A percentile compares a stretch with the other conserved stretches of the same genome.
These are phyloP conservation scores for Perithous albicinctus DNA, from an alignment of 2,888 invertebrate genomes.

Conservation along the genomic window DNA sequence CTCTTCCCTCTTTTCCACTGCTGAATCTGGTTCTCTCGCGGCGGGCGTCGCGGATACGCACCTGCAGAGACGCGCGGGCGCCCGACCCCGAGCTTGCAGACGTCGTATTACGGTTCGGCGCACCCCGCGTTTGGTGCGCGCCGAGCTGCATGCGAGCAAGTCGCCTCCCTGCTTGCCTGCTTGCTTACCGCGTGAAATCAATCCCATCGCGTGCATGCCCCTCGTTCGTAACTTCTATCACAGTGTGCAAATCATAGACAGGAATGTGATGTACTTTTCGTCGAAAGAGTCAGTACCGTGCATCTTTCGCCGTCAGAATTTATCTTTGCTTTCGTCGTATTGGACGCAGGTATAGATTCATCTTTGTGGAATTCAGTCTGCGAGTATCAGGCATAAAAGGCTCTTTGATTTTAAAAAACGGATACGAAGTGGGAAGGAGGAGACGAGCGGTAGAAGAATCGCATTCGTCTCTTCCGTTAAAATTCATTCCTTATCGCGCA, in stretches of 20 bases:
- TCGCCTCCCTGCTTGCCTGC: slow-evolving; percentile 41
- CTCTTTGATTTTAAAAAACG: slow-evolving; percentile 16
- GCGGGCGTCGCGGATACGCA: slow-evolving; percentile 65
- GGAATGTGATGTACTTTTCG: slow-evolving; percentile 28
- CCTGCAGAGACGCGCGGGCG: slow-evolving; percentile 46
- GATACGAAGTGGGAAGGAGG: slow-evolving; percentile 11
- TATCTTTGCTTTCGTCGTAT: background rate
- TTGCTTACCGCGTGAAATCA: slow-evolving; percentile 67
- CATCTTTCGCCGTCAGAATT: slow-evolving; percentile 42
- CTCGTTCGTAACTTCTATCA: slow-evolving; percentile 32
- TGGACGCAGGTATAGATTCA: background rate
- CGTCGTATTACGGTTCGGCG: slow-evolving; percentile 62
- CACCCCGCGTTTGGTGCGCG: slow-evolving; percentile 51
- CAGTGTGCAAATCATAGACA: slow-evolving; percentile 13
- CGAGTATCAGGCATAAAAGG: background rate
- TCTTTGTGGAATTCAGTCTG: slow-evolving; percentile 15
- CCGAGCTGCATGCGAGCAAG: slow-evolving; percentile 40
- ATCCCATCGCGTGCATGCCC: slow-evolving; percentile 56
- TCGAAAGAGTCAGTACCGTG: slow-evolving; percentile 35
- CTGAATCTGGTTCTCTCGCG: slow-evolving; percentile 61
- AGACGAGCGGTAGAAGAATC: background rate
- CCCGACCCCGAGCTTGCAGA: slow-evolving; percentile 50
- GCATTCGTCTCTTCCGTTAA: background rate
- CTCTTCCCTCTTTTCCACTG: slow-evolving; percentile 40
- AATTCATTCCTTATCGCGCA: background rate